A percentile compares a stretch with the other conserved stretches of the same genome.
Evolutionary conservation across 2,888 invertebrate species (phyloP).

Genomic region (Clostera curtula): DNA sequence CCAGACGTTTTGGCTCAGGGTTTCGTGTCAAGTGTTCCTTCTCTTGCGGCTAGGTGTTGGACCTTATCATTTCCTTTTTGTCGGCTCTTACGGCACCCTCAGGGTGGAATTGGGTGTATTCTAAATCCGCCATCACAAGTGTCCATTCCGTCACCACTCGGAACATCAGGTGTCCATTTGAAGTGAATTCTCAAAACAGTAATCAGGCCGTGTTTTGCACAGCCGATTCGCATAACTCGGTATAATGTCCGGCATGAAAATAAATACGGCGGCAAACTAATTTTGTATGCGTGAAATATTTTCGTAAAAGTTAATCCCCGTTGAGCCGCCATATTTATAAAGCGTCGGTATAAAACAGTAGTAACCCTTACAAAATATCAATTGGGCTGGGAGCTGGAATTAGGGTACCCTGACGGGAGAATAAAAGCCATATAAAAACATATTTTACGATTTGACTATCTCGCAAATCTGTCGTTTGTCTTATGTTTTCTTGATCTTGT

Average conservation of each 20-base stretch:
- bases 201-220: neutral
- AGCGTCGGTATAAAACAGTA: conserved; percentile 42
- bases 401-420: neutral
- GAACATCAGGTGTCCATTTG: too few relatives aligned
- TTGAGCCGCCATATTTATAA: conserved; percentile 29
- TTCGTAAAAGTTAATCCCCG: conserved; percentile 20
- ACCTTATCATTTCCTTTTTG: too few relatives aligned
- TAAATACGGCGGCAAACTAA: conserved; percentile 9
- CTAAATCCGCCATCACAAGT: too few relatives aligned
- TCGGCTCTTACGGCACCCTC: too few relatives aligned
- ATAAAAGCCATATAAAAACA: neutral
- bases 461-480: neutral
- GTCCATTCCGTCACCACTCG: too few relatives aligned
- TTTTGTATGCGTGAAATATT: conserved; percentile 26
- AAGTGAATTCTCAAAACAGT: too few relatives aligned
- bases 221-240: neutral
- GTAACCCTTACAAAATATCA: conserved; percentile 64
- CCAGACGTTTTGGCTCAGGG: too few relatives aligned
- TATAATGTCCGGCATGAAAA: conserved; percentile 8
- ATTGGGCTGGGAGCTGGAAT: conserved; percentile 35
- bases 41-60: too few relatives aligned
- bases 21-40: too few relatives aligned
- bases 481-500: too few relatives aligned
- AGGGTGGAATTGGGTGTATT: too few relatives aligned
- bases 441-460: neutral